Conservation (phyloP, 2,113 vertebrate species). For the Syngnathus typhle region DNA sequence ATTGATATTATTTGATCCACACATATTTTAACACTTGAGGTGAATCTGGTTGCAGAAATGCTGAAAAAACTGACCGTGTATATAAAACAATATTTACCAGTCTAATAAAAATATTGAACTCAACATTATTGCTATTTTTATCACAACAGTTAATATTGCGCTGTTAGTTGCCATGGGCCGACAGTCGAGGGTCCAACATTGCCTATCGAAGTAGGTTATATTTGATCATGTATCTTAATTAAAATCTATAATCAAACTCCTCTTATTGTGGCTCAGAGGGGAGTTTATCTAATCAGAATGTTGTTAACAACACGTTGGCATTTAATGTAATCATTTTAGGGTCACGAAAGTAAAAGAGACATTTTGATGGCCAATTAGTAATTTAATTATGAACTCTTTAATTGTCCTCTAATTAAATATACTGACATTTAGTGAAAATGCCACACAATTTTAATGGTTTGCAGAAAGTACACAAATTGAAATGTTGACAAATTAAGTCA, state of each 20-base stretch:
- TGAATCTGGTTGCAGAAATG: no score
- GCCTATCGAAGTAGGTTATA: neutral
- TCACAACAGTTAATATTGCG: neutral
- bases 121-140: neutral
- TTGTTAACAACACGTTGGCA: neutral
- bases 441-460: neutral
- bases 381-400: neutral
- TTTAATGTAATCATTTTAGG: neutral
- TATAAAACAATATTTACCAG: neutral
- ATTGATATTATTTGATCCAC: no score
- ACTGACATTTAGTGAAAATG: neutral
- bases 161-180: neutral
- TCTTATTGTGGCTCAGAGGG: neutral
- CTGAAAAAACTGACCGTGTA: no score
- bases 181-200: neutral
- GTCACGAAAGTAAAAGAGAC: neutral
- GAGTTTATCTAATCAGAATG: neutral
- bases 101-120: neutral
- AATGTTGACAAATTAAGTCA: no score
- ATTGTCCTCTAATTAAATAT: neutral
- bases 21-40: no score
- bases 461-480: neutral
- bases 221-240: neutral
- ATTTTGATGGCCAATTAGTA: constrained; percentile 1
- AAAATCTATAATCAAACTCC: neutral